These are phyloP conservation scores for Tenodera sinensis DNA, from an alignment of 2,888 invertebrate genomes.

Conservation along the genomic window DNA sequence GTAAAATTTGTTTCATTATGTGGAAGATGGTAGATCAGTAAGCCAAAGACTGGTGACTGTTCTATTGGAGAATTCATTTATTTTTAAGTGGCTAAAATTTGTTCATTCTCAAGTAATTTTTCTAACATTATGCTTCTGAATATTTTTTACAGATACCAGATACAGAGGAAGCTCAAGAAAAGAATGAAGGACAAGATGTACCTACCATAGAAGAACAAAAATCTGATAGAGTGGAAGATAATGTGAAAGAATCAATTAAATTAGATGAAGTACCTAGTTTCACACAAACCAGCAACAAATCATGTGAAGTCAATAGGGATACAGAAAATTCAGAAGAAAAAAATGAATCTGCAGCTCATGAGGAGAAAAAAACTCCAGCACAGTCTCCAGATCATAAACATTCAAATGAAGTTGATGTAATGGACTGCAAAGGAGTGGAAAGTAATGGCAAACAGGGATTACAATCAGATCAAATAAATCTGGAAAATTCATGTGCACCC, in stretches of 20 bases:
- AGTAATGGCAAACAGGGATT: slow-evolving; percentile 20
- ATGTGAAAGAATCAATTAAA: background rate
- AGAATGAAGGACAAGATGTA: background rate
- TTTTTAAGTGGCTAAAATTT: too few species aligned
- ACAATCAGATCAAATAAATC: slow-evolving; percentile 29
- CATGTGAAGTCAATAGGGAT: background rate
- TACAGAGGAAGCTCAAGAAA: slow-evolving; percentile 34
- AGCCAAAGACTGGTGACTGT: too few species aligned
- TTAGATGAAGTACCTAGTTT: slow-evolving; percentile 5
- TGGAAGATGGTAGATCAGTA: too few species aligned
- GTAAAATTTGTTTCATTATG: too few species aligned
- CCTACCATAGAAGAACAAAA: background rate
- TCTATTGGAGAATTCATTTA: too few species aligned
- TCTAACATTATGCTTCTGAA: too few species aligned
- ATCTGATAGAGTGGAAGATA: background rate
- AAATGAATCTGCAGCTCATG: slow-evolving; percentile 43
- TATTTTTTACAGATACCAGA: background rate
- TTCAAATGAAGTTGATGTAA: slow-evolving; percentile 32
- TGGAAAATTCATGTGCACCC: background rate
- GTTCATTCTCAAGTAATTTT: too few species aligned
- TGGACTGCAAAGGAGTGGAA: slow-evolving; percentile 26
- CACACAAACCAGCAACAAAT: background rate
- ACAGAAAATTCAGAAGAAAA: background rate
- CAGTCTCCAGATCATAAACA: slow-evolving; percentile 35
- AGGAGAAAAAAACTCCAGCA: slow-evolving; percentile 44